Conservation (phyloP, 2,888 invertebrate species). For the Scaptomyza parva region DNA sequence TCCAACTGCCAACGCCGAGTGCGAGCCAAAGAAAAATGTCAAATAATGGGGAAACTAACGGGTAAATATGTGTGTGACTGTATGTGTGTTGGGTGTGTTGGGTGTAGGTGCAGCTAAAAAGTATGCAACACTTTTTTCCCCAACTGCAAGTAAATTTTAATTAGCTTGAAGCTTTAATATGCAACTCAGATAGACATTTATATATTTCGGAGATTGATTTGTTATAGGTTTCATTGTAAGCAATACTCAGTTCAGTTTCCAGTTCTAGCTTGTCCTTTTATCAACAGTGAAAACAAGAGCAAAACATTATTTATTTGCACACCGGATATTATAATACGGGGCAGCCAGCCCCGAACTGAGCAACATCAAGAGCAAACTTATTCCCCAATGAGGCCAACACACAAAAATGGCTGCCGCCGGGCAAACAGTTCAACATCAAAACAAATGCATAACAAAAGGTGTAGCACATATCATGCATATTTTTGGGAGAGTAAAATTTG, state of each 20-base stretch:
- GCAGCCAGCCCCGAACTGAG: too few relatives aligned
- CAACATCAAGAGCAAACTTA: constrained; percentile 33
- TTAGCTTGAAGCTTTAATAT: constrained; percentile 54
- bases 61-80: constrained; percentile 56
- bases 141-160: constrained; percentile 56
- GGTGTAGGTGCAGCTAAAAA: constrained; percentile 39
- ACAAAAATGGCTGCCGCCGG: constrained; percentile 48
- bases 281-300: constrained; percentile 7
- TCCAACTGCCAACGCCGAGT: constrained; percentile 68
- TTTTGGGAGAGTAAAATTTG: constrained; percentile 68
- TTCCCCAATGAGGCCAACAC: constrained; percentile 28
- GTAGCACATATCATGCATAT: constrained; percentile 77
- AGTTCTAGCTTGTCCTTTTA: not conserved
- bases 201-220: too few relatives aligned
- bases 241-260: too few relatives aligned
- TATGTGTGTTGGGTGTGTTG: constrained; percentile 24
- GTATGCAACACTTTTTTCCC: constrained; percentile 54
- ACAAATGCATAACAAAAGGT: constrained; percentile 80
- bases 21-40: constrained; percentile 67
- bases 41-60: constrained; percentile 70
- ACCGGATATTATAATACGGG: constrained; percentile 17
- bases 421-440: constrained; percentile 74
- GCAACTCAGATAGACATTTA: not conserved
- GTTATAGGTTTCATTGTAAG: too few relatives aligned
- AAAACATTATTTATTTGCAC: too few relatives aligned